Percentiles rank a stretch among this genome's conserved stretches.
Conservation (phyloP, 1,140 invertebrate genomes). For the Adelges cooleyi region DNA sequence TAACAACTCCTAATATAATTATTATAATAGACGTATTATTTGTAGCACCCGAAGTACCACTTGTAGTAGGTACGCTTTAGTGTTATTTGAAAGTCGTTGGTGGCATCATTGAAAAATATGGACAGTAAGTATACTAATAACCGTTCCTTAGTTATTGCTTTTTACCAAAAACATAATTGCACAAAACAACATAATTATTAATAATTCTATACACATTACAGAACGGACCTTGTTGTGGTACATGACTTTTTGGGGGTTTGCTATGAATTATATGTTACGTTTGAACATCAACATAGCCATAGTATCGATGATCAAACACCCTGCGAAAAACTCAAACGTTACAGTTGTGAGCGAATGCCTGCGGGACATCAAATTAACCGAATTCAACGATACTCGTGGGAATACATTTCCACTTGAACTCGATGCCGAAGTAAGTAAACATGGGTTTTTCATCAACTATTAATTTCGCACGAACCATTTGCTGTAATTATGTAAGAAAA, state of each 20-base stretch:
- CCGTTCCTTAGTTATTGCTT: too few species aligned
- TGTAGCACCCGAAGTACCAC: too few species aligned
- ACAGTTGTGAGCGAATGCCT: not conserved
- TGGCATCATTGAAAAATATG: not conserved
- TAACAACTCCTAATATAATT: too few species aligned
- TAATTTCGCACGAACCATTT: too few species aligned
- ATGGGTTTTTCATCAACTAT: too few species aligned
- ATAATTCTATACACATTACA: constrained; percentile 31
- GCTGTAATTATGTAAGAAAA: too few species aligned
- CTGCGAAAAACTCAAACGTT: not conserved
- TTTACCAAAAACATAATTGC: too few species aligned
- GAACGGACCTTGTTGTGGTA: constrained; percentile 48
- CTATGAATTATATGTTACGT: constrained; percentile 65
- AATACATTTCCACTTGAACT: not conserved
- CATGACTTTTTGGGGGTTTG: constrained; percentile 58
- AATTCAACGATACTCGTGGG: not conserved
- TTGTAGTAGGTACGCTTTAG: too few species aligned
- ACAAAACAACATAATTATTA: too few species aligned
- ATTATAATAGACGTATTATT: too few species aligned
- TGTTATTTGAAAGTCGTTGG: too few species aligned
- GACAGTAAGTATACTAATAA: constrained; percentile 16
- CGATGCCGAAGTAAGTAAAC: not conserved
- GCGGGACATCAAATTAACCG: not conserved
- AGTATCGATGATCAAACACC: constrained; percentile 61
- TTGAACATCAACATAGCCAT: constrained; percentile 76